Conservation (phyloP, 2,888 invertebrate species). For the Melinopterus prodromus region DNA sequence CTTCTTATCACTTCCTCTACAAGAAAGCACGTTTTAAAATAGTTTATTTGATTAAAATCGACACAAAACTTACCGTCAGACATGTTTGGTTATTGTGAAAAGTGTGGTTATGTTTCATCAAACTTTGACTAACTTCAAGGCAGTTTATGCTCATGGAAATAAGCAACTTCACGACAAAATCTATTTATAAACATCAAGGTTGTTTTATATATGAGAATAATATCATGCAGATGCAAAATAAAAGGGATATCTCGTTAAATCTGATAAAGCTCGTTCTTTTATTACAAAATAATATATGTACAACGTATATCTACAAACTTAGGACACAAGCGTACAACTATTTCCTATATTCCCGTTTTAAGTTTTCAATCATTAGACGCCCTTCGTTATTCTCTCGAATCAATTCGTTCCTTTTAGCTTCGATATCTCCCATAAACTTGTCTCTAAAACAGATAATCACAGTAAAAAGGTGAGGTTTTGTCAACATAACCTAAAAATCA, state of each 20-base stretch:
- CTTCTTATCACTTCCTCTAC: conserved; percentile 93
- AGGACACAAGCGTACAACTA: conserved; percentile 8
- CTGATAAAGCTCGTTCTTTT: background rate
- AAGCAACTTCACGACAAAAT: conserved; percentile 6
- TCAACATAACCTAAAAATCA: conserved; percentile 46
- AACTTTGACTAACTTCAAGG: conserved; percentile 10
- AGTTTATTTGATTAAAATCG: background rate
- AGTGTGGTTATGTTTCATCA: conserved; percentile 29
- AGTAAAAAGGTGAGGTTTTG: conserved; percentile 18
- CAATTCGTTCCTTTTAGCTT: conserved; percentile 38
- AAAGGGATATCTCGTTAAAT: too few relatives aligned
- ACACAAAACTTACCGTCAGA: conserved; percentile 35
- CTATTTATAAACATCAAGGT: conserved; percentile 9
- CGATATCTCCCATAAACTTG: conserved; percentile 38
- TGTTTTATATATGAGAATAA: too few relatives aligned
- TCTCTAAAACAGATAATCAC: conserved; percentile 30
- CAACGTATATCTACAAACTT: background rate
- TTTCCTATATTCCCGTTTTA: conserved; percentile 33
- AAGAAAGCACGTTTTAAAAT: conserved; percentile 46
- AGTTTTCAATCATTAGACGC: conserved; percentile 37
- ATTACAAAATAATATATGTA: conserved; percentile 9
- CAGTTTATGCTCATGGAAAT: background rate
- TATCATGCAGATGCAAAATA: too few relatives aligned
- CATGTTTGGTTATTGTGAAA: conserved; percentile 27
- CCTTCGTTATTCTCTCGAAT: conserved; percentile 37